A percentile compares a stretch with the other conserved stretches of the same genome.
Conservation (phyloP, 1,140 invertebrate species). For the Ditylenchus dipsaci region DNA sequence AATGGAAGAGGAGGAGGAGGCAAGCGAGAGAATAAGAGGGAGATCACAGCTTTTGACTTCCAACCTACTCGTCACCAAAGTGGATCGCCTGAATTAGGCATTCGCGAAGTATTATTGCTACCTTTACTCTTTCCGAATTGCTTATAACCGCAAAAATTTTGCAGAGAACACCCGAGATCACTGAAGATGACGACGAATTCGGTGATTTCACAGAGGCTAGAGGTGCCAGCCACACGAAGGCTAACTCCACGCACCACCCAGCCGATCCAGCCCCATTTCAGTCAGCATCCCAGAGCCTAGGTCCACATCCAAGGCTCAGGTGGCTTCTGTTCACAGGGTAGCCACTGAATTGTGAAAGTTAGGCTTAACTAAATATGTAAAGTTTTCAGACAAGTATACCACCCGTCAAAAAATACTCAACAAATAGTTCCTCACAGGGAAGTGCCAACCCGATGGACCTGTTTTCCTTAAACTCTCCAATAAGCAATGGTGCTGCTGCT, state of each 20-base stretch:
- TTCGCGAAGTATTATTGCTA: constrained; percentile 16
- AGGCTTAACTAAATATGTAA: background rate
- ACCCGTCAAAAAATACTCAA: background rate
- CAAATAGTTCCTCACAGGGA: background rate
- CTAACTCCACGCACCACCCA: background rate
- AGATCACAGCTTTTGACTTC: constrained; percentile 35
- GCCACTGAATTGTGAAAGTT: background rate
- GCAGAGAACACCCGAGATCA: constrained; percentile 12
- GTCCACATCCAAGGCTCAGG: background rate
- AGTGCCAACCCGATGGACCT: background rate
- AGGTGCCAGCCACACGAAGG: background rate
- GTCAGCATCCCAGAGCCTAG: background rate
- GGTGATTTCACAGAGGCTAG: constrained; percentile 48
- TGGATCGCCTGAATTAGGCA: constrained; percentile 29
- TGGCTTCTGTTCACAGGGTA: background rate
- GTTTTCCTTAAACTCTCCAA: background rate
- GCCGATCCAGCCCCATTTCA: background rate
- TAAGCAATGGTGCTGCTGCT: background rate
- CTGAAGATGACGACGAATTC: constrained; percentile 46
- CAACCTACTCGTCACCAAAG: constrained; percentile 7
- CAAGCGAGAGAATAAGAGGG: background rate
- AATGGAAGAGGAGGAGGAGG: background rate
- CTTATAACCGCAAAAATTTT: background rate
- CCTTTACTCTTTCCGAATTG: background rate
- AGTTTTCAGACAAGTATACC: background rate